Evolutionary conservation across 2,888 invertebrate genomes (phyloP), one percentile per base, ranked within the genome.

Genomic region (Incurvaria masculella): DNA sequence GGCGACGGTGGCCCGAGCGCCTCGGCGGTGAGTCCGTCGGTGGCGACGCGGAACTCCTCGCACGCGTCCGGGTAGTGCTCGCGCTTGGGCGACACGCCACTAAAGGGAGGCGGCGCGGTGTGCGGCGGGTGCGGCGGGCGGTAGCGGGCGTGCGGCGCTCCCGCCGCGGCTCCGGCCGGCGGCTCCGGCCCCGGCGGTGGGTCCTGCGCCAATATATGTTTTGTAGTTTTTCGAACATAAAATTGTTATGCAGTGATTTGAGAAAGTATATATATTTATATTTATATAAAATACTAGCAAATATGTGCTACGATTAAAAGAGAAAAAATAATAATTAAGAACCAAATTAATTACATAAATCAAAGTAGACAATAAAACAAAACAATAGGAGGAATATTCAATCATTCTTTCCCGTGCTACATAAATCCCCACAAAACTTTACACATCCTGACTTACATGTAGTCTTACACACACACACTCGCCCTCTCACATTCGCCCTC

Each of bases 1-100:
- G 87, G 86, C 45, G 86, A 86, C 1, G 86, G 86, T 2, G 86
- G 85, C 2, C 85, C 85, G n/a, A 68, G 51, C 8, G 70, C 68
- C 52, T 73, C 76, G 18, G 68, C 61, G 2, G 72, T 66, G 5
- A 68, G 66, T 27, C 66, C 61, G 52, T 72, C 64, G 57, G 65
- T 62, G 53, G 70, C 63, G 52, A 76, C 61, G 57, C 78, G 66
- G 41, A 68, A 56, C 50, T 64, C 68, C 51, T 68, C 75, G 49
- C 72, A 71, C 52, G 69, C 72, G 54, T 72, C 74, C 59, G 21
- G 52, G 52, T 67, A 72, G 45, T 66, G 60, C 61, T 66, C 79
- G 52, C 66, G 73, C 63, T 68, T 75, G 14, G 76, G 76, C 45
- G 76, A 76, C 18, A 74, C 75, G 20, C 76, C 75, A 50, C 75